These are phyloP conservation scores for Pantherophis guttatus DNA, from an alignment of 2,113 vertebrate species.

Conservation along the genomic window DNA sequence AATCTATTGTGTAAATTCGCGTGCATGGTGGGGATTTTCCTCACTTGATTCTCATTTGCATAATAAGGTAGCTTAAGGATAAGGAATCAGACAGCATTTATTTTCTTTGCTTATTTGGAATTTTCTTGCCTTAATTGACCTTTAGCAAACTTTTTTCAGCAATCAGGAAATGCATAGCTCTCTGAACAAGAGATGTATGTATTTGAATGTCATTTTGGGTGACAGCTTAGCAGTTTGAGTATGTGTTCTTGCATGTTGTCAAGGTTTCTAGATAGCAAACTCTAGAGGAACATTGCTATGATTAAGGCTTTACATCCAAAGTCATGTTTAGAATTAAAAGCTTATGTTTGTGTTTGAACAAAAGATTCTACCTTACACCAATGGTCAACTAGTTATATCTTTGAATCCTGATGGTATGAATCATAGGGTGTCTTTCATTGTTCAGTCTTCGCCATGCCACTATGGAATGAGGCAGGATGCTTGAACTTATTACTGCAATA, in stretches of 20 bases:
- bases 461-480: not conserved
- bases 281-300: not conserved
- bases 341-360: not conserved
- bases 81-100: not conserved
- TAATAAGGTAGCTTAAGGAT: slow-evolving; percentile 10
- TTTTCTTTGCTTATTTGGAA: slow-evolving; percentile 29
- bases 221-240: slow-evolving; percentile 3
- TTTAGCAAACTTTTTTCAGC: not conserved
- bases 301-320: not conserved
- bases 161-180: not conserved
- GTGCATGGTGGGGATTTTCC: not conserved
- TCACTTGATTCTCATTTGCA: slow-evolving; percentile 29
- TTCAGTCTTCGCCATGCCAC: not conserved
- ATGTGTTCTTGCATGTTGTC: not conserved
- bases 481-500: not conserved
- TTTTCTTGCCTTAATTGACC: slow-evolving; percentile 5
- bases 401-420: not conserved
- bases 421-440: not conserved
- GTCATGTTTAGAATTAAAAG: not conserved
- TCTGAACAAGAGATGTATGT: not conserved
- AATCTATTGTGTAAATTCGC: slow-evolving; percentile 22
- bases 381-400: not conserved
- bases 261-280: slow-evolving; percentile 14
- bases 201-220: slow-evolving; percentile 15
- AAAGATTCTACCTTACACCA: not conserved